These are phyloP conservation scores for Drosophila maculinotata DNA, from an alignment of 2,888 invertebrate genomes.

Conservation along the genomic window DNA sequence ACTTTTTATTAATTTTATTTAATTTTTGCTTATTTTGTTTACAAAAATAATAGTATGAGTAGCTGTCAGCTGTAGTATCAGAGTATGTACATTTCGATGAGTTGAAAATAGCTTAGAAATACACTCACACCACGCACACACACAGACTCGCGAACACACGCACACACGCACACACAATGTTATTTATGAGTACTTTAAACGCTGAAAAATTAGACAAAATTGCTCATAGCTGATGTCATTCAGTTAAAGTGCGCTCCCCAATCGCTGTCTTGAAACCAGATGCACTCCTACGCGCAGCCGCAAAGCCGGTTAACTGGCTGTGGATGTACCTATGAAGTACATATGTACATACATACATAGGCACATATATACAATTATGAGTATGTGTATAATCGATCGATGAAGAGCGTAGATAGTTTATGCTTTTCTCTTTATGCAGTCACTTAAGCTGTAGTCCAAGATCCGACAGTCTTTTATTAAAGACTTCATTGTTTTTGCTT, in stretches of 20 bases:
- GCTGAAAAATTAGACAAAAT: constrained; percentile 46
- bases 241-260: constrained; percentile 49
- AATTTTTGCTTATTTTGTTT: constrained; percentile 15
- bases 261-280: constrained; percentile 64
- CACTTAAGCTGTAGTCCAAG: constrained; percentile 8
- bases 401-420: constrained; percentile 33
- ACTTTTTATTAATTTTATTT: constrained; percentile 1
- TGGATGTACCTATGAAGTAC: constrained; percentile 30
- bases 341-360: constrained; percentile 1
- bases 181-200: constrained; percentile 35
- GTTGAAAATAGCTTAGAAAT: constrained; percentile 18
- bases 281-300: constrained; percentile 74
- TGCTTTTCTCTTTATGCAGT: constrained; percentile 12
- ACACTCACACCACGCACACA: constrained; percentile 6
- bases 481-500: constrained; percentile 6
- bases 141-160: background rate
- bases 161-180: constrained; percentile 2
- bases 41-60: constrained; percentile 7
- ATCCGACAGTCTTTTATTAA: constrained; percentile 1
- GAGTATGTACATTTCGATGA: constrained; percentile 19
- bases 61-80: too few relatives aligned
- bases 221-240: constrained; percentile 60
- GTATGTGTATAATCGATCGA: constrained; percentile 6
- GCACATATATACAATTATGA: background rate
- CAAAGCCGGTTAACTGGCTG: constrained; percentile 62